phyloP scores from a whole-genome alignment of 2,113 vertebrate genomes.

The Eonycteris spelaea region DNA sequence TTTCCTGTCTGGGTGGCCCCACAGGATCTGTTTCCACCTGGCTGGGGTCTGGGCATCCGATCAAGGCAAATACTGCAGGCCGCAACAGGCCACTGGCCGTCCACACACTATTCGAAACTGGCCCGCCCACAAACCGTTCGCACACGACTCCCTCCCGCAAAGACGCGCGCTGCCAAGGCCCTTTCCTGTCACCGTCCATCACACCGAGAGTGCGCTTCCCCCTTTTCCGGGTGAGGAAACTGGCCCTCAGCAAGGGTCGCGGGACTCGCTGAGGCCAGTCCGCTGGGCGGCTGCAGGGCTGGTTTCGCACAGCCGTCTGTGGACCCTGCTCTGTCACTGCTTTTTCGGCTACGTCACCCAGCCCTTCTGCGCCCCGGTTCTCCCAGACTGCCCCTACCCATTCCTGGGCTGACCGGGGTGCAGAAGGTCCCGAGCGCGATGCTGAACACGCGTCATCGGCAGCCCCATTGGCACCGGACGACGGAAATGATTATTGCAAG shows the following conservation, averaged over 20 bases:
- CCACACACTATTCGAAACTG: rapidly evolving
- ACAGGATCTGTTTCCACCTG: background rate
- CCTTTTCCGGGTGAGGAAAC: background rate
- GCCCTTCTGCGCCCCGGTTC: background rate
- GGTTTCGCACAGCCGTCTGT: background rate
- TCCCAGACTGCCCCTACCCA: background rate
- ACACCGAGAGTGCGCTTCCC: rapidly evolving
- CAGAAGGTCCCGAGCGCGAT: rapidly evolving
- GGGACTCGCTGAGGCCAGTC: background rate
- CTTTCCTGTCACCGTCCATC: rapidly evolving
- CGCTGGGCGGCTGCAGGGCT: background rate
- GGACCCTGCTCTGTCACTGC: background rate
- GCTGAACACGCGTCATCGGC: rapidly evolving
- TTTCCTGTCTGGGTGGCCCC: background rate
- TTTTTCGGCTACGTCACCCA: rapidly evolving
- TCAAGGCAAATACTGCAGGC: background rate
- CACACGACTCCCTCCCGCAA: rapidly evolving
- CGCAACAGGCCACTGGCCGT: no score
- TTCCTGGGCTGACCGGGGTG: background rate
- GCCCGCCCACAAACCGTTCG: rapidly evolving
- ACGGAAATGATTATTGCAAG: background rate
- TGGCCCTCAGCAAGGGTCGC: background rate
- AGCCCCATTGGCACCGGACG: background rate
- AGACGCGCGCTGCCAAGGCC: rapidly evolving
- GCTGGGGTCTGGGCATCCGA: background rate